Evolutionary conservation across 2,888 invertebrate genomes (phyloP).

Genomic region (Macrophya annulata): DNA sequence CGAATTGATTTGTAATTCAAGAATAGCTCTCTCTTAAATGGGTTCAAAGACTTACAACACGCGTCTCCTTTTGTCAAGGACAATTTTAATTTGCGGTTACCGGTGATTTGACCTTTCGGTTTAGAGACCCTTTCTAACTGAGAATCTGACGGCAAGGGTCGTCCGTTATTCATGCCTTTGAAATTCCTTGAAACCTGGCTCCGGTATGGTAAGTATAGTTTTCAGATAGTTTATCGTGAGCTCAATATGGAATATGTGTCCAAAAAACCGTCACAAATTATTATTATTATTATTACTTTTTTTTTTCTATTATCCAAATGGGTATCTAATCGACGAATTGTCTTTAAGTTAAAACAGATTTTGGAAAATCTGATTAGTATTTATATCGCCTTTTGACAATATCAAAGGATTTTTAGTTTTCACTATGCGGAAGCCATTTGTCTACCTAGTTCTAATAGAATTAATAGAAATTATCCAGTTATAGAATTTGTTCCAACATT

Average conservation of each 20-base stretch:
- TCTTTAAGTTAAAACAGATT: too few species aligned
- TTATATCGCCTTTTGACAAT: too few species aligned
- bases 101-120: not conserved
- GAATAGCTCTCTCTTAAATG: not conserved
- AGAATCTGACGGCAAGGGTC: not conserved
- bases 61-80: not conserved
- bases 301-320: too few species aligned
- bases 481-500: not conserved
- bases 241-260: too few species aligned
- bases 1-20: not conserved
- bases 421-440: not conserved
- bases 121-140: not conserved
- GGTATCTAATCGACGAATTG: too few species aligned
- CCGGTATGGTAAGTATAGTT: not conserved
- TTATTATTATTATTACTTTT: too few species aligned
- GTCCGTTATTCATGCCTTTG: not conserved
- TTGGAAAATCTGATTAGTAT: too few species aligned
- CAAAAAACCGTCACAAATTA: too few species aligned
- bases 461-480: not conserved
- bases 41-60: not conserved
- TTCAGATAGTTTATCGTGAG: too few species aligned
- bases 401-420: not conserved
- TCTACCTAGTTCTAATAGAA: not conserved
- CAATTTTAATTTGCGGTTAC: slow-evolving; percentile 27
- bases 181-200: not conserved